These are phyloP conservation scores for Prochilodus magdalenae DNA, from an alignment of 2,113 vertebrate genomes.

Conservation along the genomic window DNA sequence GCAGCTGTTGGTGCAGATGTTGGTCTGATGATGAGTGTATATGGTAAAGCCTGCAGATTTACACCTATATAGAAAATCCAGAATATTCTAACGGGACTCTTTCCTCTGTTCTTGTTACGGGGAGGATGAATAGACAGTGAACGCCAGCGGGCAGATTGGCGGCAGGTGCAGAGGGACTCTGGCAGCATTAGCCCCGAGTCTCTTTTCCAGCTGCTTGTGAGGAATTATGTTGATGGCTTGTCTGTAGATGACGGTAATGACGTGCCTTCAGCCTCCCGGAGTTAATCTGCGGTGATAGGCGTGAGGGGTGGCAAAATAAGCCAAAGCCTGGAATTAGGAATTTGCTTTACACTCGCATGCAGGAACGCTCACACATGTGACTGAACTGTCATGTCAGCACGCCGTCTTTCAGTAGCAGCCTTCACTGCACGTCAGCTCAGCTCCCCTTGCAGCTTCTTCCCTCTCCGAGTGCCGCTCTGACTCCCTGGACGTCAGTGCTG, in stretches of 20 bases:
- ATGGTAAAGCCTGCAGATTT: not conserved
- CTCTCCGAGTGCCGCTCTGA: too few relatives aligned
- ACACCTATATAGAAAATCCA: not conserved
- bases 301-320: constrained; percentile 35
- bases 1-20: too few relatives aligned
- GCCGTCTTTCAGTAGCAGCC: not conserved
- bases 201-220: constrained; percentile 36
- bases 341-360: not conserved
- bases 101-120: not conserved
- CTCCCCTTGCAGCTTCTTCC: not conserved
- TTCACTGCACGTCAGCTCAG: not conserved
- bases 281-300: constrained; percentile 42
- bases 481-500: not conserved
- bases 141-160: not conserved
- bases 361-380: not conserved
- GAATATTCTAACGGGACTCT: not conserved
- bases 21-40: too few relatives aligned
- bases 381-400: not conserved
- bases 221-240: constrained; percentile 54
- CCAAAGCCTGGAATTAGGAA: not conserved
- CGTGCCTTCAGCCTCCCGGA: constrained; percentile 17
- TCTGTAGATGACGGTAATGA: constrained; percentile 50
- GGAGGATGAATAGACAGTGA: not conserved
- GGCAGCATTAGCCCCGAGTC: constrained; percentile 25
- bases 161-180: not conserved